Evolutionary conservation across 2,113 vertebrate genomes (phyloP), one percentile per base, ranked within the genome.

Genomic region (Colius striatus): DNA sequence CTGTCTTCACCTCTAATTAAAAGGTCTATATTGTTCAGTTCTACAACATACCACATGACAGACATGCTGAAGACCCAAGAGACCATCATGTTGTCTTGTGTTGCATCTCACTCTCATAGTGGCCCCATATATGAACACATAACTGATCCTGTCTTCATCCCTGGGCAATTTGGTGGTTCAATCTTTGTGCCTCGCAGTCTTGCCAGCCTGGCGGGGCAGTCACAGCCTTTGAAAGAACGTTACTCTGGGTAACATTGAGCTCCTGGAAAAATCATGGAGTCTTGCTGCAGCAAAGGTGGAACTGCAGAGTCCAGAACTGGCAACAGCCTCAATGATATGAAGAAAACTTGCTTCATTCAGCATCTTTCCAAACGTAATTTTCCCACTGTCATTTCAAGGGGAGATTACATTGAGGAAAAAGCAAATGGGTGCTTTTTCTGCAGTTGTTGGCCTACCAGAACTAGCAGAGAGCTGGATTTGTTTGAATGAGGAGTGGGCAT

Each of bases 1-100:
- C 94, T 89, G 73, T 95, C 96, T 95, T 78, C 92, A 91, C 93
- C 94, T 88, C 87, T 97, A 96, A 97, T 95, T 96, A 94, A 96
- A 96, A 95, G 87, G 84, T n/a, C 86, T 93, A 13, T 88, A 91
- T 95, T 96, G 67, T 96, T 97, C 94, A 89, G 21, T 75, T 70
- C 92, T 89, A 87, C 88, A 55, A 58, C 75, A 85, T 45, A 80
- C 87, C 78, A 87, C 76, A 84, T 57, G 89, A 80, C 6, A 76
- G 88, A 72, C 55, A 21, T 67, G 27, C 62, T 87, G 83, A 78
- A 88, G 62, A 80, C 90, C 73, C 93, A 82, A 13, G 87, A 78
- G 84, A 63, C 74, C 73, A 53, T 57, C 53, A 47, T 9, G 8
- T 61, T 92, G 75, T 92, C 74, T 72, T 72, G 67, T 32, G 53